phyloP scores from a whole-genome alignment of 2,113 vertebrate genomes.

The Micromys minutus region DNA sequence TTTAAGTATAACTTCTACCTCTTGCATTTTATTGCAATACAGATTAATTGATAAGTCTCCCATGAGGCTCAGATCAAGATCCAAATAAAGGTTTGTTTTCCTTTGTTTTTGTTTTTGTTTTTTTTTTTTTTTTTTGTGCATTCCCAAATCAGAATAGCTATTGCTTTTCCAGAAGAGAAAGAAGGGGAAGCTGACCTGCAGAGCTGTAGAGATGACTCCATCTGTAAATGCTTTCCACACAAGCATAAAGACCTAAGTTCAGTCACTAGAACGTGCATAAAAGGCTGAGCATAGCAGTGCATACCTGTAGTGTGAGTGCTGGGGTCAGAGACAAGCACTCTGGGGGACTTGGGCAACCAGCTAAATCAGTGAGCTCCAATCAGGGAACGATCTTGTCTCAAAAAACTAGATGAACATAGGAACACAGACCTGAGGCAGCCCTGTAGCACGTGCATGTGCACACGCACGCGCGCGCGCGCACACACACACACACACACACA shows the following conservation, averaged over 20 bases:
- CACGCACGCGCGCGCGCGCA: no score
- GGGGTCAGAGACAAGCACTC: neutral
- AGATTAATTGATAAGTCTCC: neutral
- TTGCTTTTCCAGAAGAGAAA: neutral
- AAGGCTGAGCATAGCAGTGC: no score
- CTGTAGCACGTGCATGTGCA: no score
- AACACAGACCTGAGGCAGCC: neutral
- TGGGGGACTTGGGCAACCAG: neutral
- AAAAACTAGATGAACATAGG: neutral
- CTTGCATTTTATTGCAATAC: neutral
- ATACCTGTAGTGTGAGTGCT: neutral
- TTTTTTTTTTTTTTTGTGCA: neutral
- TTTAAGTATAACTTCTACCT: conserved; percentile 23
- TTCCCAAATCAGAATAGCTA: neutral
- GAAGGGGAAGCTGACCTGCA: neutral
- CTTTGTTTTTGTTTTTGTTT: neutral
- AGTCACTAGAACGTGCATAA: neutral
- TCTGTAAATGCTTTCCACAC: neutral
- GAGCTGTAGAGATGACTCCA: no score
- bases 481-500: no score
- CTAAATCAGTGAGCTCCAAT: neutral
- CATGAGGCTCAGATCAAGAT: neutral
- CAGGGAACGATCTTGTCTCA: neutral
- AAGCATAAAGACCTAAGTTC: no score
- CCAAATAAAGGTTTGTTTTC: neutral